phyloP scores from a whole-genome alignment of 2,113 vertebrate genomes.

The Brachyhypopomus occidentalis region DNA sequence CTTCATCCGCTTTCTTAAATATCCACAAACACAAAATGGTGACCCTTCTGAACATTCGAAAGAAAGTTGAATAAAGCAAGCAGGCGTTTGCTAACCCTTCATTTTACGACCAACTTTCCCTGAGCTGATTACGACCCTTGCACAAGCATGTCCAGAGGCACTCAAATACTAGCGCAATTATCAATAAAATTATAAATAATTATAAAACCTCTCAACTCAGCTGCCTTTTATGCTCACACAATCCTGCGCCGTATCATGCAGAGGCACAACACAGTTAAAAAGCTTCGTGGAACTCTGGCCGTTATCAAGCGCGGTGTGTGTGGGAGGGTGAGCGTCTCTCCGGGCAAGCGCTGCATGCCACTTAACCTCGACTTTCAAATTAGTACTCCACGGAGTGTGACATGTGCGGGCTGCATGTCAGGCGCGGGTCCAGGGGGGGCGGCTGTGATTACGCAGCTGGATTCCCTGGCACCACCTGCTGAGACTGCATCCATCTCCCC shows the following conservation, averaged over 20 bases:
- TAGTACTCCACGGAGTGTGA: constrained; percentile 44
- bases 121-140: not conserved
- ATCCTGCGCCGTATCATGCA: not conserved
- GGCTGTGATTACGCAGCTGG: constrained; percentile 53
- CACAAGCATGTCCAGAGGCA: not conserved
- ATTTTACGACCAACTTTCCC: not conserved
- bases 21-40: not conserved
- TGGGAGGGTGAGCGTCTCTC: not conserved
- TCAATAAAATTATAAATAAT: no score
- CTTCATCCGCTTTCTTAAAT: not conserved
- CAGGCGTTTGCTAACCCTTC: not conserved
- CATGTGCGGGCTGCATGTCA: constrained; percentile 36
- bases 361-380: constrained; percentile 49
- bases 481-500: constrained; percentile 12
- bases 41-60: not conserved
- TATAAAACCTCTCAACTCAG: no score
- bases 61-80: not conserved
- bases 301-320: not conserved
- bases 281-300: constrained; percentile 20
- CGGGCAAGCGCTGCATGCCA: constrained; percentile 46
- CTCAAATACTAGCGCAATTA: no score
- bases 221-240: no score
- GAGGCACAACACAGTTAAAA: not conserved
- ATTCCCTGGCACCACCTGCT: constrained; percentile 41
- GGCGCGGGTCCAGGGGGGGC: constrained; percentile 8